Conservation (phyloP, 2,113 vertebrate species). For the Helogale parvula region DNA sequence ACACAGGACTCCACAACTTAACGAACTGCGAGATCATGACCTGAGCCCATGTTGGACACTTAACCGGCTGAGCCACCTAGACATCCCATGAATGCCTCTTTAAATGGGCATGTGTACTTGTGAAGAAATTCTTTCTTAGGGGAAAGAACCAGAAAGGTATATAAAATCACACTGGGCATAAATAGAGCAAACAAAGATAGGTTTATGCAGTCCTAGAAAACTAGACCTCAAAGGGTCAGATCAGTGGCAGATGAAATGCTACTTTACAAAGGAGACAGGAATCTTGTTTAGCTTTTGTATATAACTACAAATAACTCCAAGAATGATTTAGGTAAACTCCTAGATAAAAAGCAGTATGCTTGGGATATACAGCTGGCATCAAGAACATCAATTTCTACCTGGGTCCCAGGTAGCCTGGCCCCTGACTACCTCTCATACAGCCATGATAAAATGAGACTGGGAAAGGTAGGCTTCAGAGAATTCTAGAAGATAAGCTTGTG, state of each 20-base stretch:
- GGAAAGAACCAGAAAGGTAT: conserved; percentile 1
- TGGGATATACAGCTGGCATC: neutral
- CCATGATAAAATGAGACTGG: neutral
- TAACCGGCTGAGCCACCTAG: too few species aligned
- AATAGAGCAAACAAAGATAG: neutral
- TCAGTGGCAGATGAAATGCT: neutral
- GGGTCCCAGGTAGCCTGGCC: neutral
- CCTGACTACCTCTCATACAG: neutral
- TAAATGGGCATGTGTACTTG: neutral
- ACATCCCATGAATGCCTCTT: neutral
- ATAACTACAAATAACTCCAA: conserved; percentile 3
- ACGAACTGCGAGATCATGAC: too few species aligned
- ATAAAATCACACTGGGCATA: neutral
- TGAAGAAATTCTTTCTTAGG: conserved; percentile 1
- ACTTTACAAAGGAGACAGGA: neutral
- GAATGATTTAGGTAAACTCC: conserved; percentile 28
- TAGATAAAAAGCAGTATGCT: neutral
- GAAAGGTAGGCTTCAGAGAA: neutral
- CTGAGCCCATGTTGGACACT: too few species aligned
- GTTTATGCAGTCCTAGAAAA: conserved; percentile 25
- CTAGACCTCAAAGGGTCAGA: neutral
- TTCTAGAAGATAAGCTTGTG: neutral
- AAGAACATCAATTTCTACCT: neutral
- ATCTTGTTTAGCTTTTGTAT: conserved; percentile 26
- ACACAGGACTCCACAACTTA: too few species aligned